Evolutionary conservation across 2,113 vertebrate species (phyloP), one percentile per base, ranked within the genome.

Genomic region (Scortum barcoo): DNA sequence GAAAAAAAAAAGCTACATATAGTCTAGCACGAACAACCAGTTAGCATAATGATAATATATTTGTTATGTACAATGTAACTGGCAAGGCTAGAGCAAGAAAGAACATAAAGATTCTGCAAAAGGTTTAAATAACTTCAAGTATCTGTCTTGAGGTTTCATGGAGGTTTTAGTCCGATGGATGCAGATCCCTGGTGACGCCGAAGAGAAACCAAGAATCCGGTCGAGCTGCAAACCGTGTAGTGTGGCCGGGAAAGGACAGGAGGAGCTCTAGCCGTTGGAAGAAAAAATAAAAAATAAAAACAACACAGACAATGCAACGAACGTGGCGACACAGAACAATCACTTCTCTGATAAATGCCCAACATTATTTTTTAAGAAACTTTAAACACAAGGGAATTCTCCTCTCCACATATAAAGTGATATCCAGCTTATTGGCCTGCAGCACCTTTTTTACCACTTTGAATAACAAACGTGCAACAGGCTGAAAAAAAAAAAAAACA

Each of bases 61-160:
- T 72, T 93, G 85, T 86, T 93, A 93, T 93, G 69, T 94, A 95
- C 93, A 94, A 57, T 53, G 69, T 81, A 93, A 93, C 91, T 91
- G 92, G 85, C 85, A 78, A 89, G 87, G 72, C 75, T 87, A 93
- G 87, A 87, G 74, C 90, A 73, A 72, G 74, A 91, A 80, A 86
- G 50, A 79, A 88, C 78, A 86, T 62, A 86, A 62, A 60, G 84
- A 85, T 61, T 84, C 73, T 76, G 85, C 63, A 78, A 90, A 87
- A 83, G 70, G 66, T 63, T 88, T 86, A 91, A 92, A 89, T 91
- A 89, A 92, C 79, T 94, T 94, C 93, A 95, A 94, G 91, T 93
- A 91, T 91, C 89, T 84, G 79, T 90, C 90, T 81, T 84, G 83
- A 93, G 91, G 89, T 92, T 89, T 89, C 67, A 68, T 88, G 88